phyloP scores from a whole-genome alignment of 2,888 invertebrate species.

The Oxyteleia sp. region DNA sequence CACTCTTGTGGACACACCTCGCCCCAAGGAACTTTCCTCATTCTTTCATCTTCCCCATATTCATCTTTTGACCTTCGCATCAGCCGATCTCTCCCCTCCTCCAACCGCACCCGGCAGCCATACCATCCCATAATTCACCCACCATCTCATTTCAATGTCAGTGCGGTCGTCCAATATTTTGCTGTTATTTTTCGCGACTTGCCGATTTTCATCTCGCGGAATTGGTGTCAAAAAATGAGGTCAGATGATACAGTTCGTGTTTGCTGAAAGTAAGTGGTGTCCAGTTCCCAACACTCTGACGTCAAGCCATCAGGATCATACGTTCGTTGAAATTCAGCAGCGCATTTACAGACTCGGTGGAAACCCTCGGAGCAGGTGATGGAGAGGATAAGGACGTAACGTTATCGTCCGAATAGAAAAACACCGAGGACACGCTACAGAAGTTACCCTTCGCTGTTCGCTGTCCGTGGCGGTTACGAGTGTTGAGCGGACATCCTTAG shows the following conservation, averaged over 20 bases:
- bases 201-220: constrained; percentile 18
- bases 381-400: constrained; percentile 72
- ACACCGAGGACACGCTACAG: constrained; percentile 67
- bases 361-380: too few species aligned
- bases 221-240: constrained; percentile 59
- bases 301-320: constrained; percentile 47
- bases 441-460: constrained; percentile 52
- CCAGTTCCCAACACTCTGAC: constrained; percentile 79
- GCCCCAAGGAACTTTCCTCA: constrained; percentile 70
- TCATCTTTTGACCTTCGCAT: constrained; percentile 70
- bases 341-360: too few species aligned
- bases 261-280: constrained; percentile 85
- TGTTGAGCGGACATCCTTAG: constrained; percentile 74
- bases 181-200: neutral
- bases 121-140: neutral
- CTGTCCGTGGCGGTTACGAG: constrained; percentile 67
- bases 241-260: constrained; percentile 76
- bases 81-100: neutral
- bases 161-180: neutral
- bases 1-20: constrained; percentile 82
- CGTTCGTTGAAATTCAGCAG: constrained; percentile 66
- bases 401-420: constrained; percentile 77
- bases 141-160: neutral
- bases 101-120: too few species aligned
- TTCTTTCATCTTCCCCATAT: constrained; percentile 22